Base-by-base conservation (phyloP, 2,888 invertebrate genomes). In the Brachypalpus laphriformis region DNA sequence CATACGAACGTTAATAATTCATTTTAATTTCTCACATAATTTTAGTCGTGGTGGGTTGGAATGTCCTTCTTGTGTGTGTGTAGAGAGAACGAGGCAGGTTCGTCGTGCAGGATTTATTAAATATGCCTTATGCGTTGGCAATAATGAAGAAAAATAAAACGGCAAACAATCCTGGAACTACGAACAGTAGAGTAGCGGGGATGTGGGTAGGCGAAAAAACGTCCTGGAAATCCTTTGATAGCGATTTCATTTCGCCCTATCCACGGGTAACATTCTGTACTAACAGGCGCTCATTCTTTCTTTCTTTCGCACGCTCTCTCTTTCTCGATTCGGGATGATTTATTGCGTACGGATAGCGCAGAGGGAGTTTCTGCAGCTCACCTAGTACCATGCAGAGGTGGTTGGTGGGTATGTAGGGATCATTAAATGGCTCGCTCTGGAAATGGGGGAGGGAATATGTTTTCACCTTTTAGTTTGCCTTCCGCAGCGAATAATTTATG, bases 1-100 rank as follows among this genome's bases (percentile, higher is more conserved):
- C 80, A 83, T 83, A 40, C 70, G 74, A 49, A 75, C 72, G 68
- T 83, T 80, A 83, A 83, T 83, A 83, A 83, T 83, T 83, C 83
- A 83, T 80, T 83, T 83, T 80, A 83, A 83, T 83, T 83, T 80
- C 80, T 74, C 83, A 83, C 83, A 83, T 75, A 70, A 80, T 80
- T 83, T 75, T n/a, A n/a, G n/a, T 59, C 63, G 68, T 42, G 72
- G 37, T 45, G 11, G 45, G 4, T 34, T 66, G 77, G 77, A 82
- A 82, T 77, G 82, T 82, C 71, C 70, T 71, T 65, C 56, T 70
- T 42, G 16, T 34, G 34, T 9, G 9, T 34, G 34, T 7, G 8
- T 1, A 8, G 2, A 16, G 8, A 3, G 16, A 16, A 20, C 18
- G 34, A 18, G 31, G 20, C 34, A 18, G 49, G 25, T 28, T 16